A percentile compares a stretch with the other conserved stretches of the same genome.
These are phyloP conservation scores for Apamea monoglypha DNA, from an alignment of 2,888 invertebrate genomes.

Conservation along the genomic window DNA sequence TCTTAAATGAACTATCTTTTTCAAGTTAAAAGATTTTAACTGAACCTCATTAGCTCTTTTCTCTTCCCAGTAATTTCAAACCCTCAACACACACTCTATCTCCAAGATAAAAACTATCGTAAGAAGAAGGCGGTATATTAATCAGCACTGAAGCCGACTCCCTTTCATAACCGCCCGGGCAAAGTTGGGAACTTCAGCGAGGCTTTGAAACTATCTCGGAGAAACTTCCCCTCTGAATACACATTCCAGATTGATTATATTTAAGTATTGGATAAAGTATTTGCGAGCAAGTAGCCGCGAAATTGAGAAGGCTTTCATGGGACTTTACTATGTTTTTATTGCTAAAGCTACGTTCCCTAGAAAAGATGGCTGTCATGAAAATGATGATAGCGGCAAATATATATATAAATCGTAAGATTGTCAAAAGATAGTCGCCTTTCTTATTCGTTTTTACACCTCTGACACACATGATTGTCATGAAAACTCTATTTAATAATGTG, in stretches of 20 bases:
- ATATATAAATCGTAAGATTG: no score
- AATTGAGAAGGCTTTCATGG: constrained; percentile 22
- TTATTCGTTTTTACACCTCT: no score
- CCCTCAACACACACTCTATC: neutral
- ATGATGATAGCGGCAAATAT: no score
- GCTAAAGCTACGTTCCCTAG: neutral
- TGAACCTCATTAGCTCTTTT: neutral
- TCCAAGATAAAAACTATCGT: constrained; percentile 12
- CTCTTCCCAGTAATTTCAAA: neutral
- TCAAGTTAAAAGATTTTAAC: neutral
- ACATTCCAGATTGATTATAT: constrained; percentile 54
- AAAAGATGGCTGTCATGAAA: neutral
- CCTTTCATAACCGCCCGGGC: constrained; percentile 35
- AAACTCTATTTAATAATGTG: no score
- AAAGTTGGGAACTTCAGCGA: constrained; percentile 33
- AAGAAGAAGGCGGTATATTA: constrained; percentile 21
- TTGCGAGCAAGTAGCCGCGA: constrained; percentile 8
- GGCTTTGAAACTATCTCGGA: constrained; percentile 23
- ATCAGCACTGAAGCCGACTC: constrained; percentile 1
- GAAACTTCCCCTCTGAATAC: constrained; percentile 38
- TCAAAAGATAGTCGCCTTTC: no score
- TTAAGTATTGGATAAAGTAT: constrained; percentile 30
- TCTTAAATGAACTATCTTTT: neutral
- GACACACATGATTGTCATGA: no score
- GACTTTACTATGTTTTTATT: constrained; percentile 8